Evolutionary conservation across 1,140 invertebrate genomes (phyloP), one percentile per base, ranked within the genome.

Genomic region (Drosophila cardini): DNA sequence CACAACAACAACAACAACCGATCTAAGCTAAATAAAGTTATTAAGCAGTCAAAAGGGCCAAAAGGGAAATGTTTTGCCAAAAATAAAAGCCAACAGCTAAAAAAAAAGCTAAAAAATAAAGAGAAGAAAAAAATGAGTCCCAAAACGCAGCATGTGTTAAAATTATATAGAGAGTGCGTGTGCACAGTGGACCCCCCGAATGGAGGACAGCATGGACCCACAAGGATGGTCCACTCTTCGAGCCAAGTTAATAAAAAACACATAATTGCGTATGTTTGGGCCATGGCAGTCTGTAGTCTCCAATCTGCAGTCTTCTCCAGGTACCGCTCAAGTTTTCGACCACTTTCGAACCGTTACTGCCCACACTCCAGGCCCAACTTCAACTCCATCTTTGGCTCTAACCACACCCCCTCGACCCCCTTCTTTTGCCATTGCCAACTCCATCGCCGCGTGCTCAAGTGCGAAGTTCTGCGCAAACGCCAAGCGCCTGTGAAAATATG

Each of bases 401-500:
- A 1, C 32, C 21, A 26, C 21, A 50, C 18, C 21, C 1, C 15
- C 34, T 40, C 7, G 30, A 8, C 2, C 53, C 15, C 46, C 15
- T 36, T 40, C 13, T 52, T 0, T 4, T 2, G 4, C 34, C 42
- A 11, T 16, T 34, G 16, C 30, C 48, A 16, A 18, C n/a, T 52
- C 11, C 11, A 13, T n/a, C 45, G 69, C 72, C 58, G 67, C 67
- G 67, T 77, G 71, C 58, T 84, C 84, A 89, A 89, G 84, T 89
- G 84, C 80, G 84, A 89, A 89, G 84, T 90, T 89, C 80, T 87
- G 84, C 85, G 84, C 84, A 89, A 89, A 89, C 84, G 85, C 77
- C 84, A 90, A 89, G 84, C 84, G 84, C 84, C 84, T 89, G 85
- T 80, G 84, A 89, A 89, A 89, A 89, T 89, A 89, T 89, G 84